Percentiles rank a stretch among this genome's conserved stretches.
Conservation (phyloP, 2,888 invertebrate species). For the Mellilla xanthometata region DNA sequence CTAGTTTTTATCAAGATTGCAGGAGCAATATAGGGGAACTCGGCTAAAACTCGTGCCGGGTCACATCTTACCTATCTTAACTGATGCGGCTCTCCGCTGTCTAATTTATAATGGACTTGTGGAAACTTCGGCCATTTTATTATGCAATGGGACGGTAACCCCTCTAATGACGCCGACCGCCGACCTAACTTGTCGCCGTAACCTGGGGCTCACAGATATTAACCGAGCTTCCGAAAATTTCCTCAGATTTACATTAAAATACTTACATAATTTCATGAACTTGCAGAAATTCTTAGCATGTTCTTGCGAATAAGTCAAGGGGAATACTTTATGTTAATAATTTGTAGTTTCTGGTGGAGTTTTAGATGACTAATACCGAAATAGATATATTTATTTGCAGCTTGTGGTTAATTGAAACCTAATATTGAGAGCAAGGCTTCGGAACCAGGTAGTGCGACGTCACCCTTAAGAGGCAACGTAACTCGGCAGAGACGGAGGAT, state of each 20-base stretch:
- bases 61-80: slow-evolving; percentile 81
- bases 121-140: slow-evolving; percentile 82
- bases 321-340: too few relatives aligned
- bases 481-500: slow-evolving; percentile 44
- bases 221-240: slow-evolving; percentile 66
- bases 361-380: too few relatives aligned
- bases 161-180: slow-evolving; percentile 77
- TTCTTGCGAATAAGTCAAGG: too few relatives aligned
- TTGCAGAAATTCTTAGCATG: not conserved
- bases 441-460: slow-evolving; percentile 8
- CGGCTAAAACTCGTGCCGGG: slow-evolving; percentile 75
- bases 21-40: slow-evolving; percentile 71
- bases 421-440: too few relatives aligned
- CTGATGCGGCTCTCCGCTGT: slow-evolving; percentile 80
- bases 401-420: too few relatives aligned
- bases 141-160: slow-evolving; percentile 81
- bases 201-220: slow-evolving; percentile 71
- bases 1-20: slow-evolving; percentile 80
- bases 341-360: too few relatives aligned
- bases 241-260: slow-evolving; percentile 55
- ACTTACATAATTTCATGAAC: slow-evolving; percentile 35
- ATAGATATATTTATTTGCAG: too few relatives aligned
- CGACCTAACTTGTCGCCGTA: slow-evolving; percentile 71
- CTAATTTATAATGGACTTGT: slow-evolving; percentile 83
- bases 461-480: slow-evolving; percentile 1